phyloP scores from a whole-genome alignment of 2,113 vertebrate genomes.

The Eudyptes chrysolophus region DNA sequence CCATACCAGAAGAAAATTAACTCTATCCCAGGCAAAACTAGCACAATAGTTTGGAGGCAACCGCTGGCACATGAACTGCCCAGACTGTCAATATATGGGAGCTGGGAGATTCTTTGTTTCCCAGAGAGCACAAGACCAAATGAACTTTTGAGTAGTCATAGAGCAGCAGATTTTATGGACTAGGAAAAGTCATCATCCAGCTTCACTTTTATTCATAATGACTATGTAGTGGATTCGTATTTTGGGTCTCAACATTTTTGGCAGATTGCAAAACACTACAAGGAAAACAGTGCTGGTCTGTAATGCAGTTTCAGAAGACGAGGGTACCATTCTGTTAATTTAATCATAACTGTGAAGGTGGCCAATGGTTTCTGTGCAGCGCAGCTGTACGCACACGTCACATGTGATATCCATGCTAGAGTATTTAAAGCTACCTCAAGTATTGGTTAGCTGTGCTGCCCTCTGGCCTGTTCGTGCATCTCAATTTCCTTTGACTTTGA shows the following conservation, averaged over 20 bases:
- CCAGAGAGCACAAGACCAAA: neutral
- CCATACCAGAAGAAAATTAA: too few relatives aligned
- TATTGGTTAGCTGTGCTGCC: neutral
- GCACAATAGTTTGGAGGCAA: neutral
- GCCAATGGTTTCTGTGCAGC: neutral
- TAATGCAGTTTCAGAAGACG: neutral
- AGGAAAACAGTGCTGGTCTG: neutral
- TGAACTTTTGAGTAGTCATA: neutral
- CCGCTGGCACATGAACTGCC: neutral
- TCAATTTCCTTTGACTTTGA: neutral
- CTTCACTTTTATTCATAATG: neutral
- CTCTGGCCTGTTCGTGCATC: neutral
- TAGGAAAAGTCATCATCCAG: neutral
- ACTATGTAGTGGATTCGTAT: neutral
- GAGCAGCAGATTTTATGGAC: neutral
- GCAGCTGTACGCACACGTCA: neutral
- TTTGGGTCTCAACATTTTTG: neutral
- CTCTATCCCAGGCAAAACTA: too few relatives aligned
- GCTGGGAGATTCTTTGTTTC: neutral
- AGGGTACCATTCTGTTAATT: neutral
- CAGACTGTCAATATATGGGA: neutral
- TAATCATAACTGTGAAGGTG: neutral
- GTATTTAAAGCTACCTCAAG: neutral
- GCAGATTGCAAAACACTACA: neutral
- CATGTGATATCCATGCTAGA: fast-evolving